phyloP scores from a whole-genome alignment of 1,140 invertebrate species.

The Agrilus planipennis region DNA sequence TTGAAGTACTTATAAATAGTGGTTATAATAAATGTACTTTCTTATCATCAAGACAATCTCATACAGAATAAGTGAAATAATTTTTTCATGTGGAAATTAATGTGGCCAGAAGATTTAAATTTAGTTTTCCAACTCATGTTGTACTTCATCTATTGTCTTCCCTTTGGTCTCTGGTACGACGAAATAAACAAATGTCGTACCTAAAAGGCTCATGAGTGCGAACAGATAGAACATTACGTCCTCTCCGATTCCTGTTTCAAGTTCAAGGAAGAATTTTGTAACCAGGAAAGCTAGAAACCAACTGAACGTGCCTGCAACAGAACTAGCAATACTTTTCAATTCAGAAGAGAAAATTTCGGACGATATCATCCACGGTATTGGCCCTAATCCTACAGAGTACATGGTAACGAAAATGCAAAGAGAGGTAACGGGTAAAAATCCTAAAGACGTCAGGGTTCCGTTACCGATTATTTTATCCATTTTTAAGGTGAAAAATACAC shows the following conservation, averaged over 20 bases:
- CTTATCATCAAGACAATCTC: too few species aligned
- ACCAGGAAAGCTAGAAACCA: constrained; percentile 71
- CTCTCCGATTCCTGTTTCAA: constrained; percentile 40
- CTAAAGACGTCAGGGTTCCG: constrained; percentile 10
- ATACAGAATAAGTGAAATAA: too few species aligned
- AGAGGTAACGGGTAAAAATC: constrained; percentile 59
- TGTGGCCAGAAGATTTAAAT: too few species aligned
- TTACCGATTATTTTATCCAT: constrained; percentile 28
- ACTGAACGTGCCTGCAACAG: constrained; percentile 64
- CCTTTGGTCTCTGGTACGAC: constrained; percentile 87
- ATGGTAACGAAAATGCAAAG: constrained; percentile 64
- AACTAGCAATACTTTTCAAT: constrained; percentile 60
- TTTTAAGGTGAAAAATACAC: constrained; percentile 49
- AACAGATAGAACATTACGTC: constrained; percentile 77
- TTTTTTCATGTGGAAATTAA: too few species aligned
- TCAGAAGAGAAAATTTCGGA: constrained; percentile 63
- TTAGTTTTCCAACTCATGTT: constrained; percentile 39
- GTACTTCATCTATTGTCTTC: constrained; percentile 71
- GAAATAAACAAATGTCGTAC: constrained; percentile 60
- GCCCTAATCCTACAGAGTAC: constrained; percentile 70
- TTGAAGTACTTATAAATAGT: too few species aligned
- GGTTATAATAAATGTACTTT: too few species aligned
- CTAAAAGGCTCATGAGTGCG: constrained; percentile 54
- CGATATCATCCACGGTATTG: constrained; percentile 67
- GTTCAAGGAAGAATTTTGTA: constrained; percentile 51